phyloP scores from a whole-genome alignment of 2,797 vertebrate genomes.

The Helicolenus hilgendorfi region DNA sequence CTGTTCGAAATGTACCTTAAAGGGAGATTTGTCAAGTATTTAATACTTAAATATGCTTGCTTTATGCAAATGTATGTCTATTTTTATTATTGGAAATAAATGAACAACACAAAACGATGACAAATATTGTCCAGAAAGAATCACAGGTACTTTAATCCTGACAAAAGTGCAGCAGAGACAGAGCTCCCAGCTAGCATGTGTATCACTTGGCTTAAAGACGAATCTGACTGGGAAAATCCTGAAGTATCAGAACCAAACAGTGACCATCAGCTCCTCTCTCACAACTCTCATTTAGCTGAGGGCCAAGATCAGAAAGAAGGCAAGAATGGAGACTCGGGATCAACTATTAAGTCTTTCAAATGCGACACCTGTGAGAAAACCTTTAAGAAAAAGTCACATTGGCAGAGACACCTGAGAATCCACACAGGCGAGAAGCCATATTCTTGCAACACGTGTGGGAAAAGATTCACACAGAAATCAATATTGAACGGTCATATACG shows the following conservation, averaged over 20 bases:
- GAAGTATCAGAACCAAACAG: not conserved
- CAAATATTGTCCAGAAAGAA: no score
- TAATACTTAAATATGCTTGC: no score
- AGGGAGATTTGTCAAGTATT: no score
- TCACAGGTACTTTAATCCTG: no score
- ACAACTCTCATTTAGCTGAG: not conserved
- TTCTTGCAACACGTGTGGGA: not conserved
- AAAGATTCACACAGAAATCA: not conserved
- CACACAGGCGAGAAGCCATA: slow-evolving; percentile 1
- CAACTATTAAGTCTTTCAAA: not conserved
- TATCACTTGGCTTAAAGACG: no score
- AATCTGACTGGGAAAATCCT: no score
- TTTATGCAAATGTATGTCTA: no score
- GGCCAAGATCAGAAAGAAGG: not conserved
- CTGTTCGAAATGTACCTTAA: no score
- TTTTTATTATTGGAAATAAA: no score
- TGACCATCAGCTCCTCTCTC: not conserved
- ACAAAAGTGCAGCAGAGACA: not conserved
- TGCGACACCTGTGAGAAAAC: slow-evolving; percentile 3
- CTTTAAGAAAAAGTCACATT: not conserved
- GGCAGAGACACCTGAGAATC: not conserved
- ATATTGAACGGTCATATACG: not conserved
- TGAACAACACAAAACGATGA: no score
- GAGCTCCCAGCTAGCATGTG: no score
- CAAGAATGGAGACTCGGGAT: not conserved